Evolutionary conservation across 1,140 invertebrate species (phyloP).

Genomic region (Spodoptera litura): DNA sequence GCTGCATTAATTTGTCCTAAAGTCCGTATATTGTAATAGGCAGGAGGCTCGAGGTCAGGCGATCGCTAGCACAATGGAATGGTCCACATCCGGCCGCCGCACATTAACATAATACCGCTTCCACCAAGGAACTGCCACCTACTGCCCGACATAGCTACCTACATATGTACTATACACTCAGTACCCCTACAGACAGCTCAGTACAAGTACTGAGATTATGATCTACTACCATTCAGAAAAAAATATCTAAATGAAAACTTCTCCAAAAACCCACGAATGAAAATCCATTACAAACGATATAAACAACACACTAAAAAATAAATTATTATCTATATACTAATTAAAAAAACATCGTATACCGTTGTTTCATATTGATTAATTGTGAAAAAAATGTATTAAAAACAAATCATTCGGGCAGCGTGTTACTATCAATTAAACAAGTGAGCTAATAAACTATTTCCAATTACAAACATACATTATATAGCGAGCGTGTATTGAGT

Average conservation of each 20-base stretch:
- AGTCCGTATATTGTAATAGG: constrained; percentile 66
- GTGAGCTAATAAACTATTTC: constrained; percentile 64
- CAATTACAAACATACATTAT: constrained; percentile 57
- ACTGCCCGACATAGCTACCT: constrained; percentile 25
- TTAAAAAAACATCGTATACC: constrained; percentile 15
- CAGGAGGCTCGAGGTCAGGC: constrained; percentile 73
- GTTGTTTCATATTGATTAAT: constrained; percentile 21
- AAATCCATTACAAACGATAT: background rate
- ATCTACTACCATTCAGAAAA: background rate
- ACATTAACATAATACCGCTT: constrained; percentile 82
- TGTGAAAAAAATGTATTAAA: constrained; percentile 36
- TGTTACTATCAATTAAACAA: constrained; percentile 59
- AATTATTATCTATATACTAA: background rate
- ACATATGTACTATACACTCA: background rate
- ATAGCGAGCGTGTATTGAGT: constrained; percentile 41
- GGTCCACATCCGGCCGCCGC: constrained; percentile 78
- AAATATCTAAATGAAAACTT: background rate
- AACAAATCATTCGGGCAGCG: constrained; percentile 19
- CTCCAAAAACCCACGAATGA: background rate
- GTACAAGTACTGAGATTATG: background rate
- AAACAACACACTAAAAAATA: constrained; percentile 1
- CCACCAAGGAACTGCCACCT: constrained; percentile 69
- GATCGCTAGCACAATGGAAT: constrained; percentile 81
- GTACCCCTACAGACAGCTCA: background rate
- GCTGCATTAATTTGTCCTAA: constrained; percentile 68